Percentiles rank a stretch among this genome's conserved stretches.
phyloP scores from a whole-genome alignment of 2,888 invertebrate genomes.

The Morinoia aosen region DNA sequence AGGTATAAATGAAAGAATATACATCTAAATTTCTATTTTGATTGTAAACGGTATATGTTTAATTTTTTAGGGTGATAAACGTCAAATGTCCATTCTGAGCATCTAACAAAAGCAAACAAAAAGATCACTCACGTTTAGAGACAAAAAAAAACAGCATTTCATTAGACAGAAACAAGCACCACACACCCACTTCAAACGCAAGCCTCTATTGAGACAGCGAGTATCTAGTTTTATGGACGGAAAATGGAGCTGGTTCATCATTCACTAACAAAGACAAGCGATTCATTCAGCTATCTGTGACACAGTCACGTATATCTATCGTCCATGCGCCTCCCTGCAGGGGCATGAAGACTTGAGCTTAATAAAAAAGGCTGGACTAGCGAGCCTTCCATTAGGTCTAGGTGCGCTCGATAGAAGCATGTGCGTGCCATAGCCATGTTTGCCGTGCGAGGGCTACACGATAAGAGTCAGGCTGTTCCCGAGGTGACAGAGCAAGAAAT shows the following conservation, averaged over 20 bases:
- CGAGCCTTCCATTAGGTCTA: not conserved
- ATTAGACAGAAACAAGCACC: not conserved
- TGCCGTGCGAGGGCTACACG: constrained; percentile 16
- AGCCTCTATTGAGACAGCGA: not conserved
- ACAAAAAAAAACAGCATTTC: not conserved
- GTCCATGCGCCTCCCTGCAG: not conserved
- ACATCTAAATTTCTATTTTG: not conserved
- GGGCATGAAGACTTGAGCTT: not conserved
- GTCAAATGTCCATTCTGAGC: not conserved
- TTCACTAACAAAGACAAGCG: not conserved
- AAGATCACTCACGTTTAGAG: not conserved
- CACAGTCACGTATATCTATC: not conserved
- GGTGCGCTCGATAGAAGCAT: not conserved
- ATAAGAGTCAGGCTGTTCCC: constrained; percentile 40
- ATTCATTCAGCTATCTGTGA: not conserved
- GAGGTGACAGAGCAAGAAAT: constrained; percentile 47
- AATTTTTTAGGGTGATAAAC: not conserved
- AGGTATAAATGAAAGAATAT: not conserved
- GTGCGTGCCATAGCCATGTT: constrained; percentile 33
- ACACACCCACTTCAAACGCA: not conserved
- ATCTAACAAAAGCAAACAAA: not conserved
- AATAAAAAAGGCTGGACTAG: not conserved
- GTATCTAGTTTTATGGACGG: not conserved
- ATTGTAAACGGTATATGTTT: not conserved
- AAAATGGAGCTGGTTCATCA: not conserved